phyloP scores from a whole-genome alignment of 2,888 invertebrate genomes.

The Leptogaster cylindrica region DNA sequence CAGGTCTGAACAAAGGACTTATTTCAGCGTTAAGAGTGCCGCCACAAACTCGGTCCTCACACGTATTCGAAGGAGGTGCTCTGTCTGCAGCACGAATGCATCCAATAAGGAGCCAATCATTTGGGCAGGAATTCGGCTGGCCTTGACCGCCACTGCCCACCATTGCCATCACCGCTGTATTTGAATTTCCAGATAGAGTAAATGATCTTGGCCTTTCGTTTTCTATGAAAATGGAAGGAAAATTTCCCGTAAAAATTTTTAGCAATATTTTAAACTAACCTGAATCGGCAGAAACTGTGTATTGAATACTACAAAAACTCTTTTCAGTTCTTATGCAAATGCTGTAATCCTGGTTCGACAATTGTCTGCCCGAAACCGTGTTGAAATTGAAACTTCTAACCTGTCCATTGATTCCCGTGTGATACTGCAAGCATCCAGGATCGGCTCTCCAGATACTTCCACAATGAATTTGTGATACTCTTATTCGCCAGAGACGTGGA shows the following conservation, averaged over 20 bases:
- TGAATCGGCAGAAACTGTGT: slow-evolving; percentile 75
- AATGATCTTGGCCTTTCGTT: slow-evolving; percentile 77
- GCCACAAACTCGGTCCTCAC: slow-evolving; percentile 83
- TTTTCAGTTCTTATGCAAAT: slow-evolving; percentile 83
- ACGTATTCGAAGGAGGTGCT: slow-evolving; percentile 66
- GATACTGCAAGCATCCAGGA: slow-evolving; percentile 60
- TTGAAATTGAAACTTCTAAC: slow-evolving; percentile 86
- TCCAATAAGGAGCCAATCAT: slow-evolving; percentile 81
- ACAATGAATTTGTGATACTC: slow-evolving; percentile 81
- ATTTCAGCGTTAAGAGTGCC: slow-evolving; percentile 79
- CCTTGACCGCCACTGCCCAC: slow-evolving; percentile 70
- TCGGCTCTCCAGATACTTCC: slow-evolving; percentile 70
- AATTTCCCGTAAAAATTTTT: neutral
- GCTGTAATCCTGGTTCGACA: slow-evolving; percentile 89
- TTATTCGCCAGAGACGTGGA: slow-evolving; percentile 80
- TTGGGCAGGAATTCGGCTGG: slow-evolving; percentile 73
- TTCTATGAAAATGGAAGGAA: too few relatives aligned
- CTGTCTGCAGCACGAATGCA: slow-evolving; percentile 67
- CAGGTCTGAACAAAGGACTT: slow-evolving; percentile 70
- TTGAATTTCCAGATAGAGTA: slow-evolving; percentile 79
- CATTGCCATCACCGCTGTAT: slow-evolving; percentile 72
- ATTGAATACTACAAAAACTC: slow-evolving; percentile 87
- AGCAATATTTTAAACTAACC: slow-evolving; percentile 59
- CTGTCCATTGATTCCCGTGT: slow-evolving; percentile 76
- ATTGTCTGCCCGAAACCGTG: slow-evolving; percentile 73